Percentiles rank a stretch among this genome's conserved stretches.
phyloP scores from a whole-genome alignment of 2,888 invertebrate species.

The Augiades crinisus region DNA sequence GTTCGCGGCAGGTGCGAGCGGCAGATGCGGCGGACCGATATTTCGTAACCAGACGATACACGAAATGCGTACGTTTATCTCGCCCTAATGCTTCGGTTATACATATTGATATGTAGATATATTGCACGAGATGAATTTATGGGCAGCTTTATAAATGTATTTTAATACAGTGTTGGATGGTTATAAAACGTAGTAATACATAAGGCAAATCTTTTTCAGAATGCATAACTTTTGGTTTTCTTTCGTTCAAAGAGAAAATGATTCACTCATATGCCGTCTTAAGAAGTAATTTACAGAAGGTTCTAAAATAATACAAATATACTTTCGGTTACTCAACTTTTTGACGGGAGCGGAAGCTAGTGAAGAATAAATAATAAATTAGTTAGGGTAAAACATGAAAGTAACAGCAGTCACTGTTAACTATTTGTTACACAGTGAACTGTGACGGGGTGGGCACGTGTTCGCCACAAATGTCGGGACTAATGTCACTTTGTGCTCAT shows the following conservation, averaged over 20 bases:
- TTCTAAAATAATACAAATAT: too few relatives aligned
- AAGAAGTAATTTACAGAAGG: too few relatives aligned
- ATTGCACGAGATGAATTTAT: neutral
- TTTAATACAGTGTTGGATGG: neutral
- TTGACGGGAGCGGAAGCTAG: neutral
- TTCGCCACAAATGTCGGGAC: constrained; percentile 46
- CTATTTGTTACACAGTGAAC: constrained; percentile 23
- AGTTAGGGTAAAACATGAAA: constrained; percentile 7
- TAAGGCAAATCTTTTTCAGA: too few relatives aligned
- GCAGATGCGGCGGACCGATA: constrained; percentile 52
- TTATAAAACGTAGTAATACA: too few relatives aligned
- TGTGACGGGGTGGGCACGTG: constrained; percentile 47
- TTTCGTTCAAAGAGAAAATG: too few relatives aligned
- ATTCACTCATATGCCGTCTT: too few relatives aligned
- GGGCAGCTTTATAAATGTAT: neutral
- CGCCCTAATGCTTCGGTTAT: constrained; percentile 34
- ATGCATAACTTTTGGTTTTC: too few relatives aligned
- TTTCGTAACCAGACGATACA: constrained; percentile 39
- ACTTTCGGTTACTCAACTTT: neutral
- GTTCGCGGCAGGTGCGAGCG: constrained; percentile 53
- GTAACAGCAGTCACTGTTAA: constrained; percentile 1
- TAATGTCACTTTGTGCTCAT: constrained; percentile 17
- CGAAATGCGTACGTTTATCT: constrained; percentile 43
- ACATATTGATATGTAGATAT: constrained; percentile 1
- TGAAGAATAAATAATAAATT: neutral